Conservation (phyloP, 2,888 invertebrate species). For the Himalopsyche tibetana region DNA sequence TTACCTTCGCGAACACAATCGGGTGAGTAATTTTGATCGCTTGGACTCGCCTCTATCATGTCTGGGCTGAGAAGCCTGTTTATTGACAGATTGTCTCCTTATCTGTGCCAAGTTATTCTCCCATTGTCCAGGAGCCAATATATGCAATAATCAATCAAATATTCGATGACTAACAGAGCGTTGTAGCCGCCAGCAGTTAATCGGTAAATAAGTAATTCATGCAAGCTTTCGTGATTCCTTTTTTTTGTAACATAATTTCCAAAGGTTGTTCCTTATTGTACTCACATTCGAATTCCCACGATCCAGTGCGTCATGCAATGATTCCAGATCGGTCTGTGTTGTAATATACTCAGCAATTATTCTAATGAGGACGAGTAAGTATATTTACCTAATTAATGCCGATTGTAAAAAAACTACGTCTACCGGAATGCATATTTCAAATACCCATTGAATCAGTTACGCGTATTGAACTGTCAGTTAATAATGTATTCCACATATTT, state of each 20-base stretch:
- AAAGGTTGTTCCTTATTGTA: conserved; percentile 60
- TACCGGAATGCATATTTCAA: conserved; percentile 23
- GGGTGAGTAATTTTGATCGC: conserved; percentile 79
- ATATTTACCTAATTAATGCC: conserved; percentile 28
- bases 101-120: conserved; percentile 24
- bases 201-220: conserved; percentile 55
- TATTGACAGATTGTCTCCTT: conserved; percentile 58
- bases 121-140: conserved; percentile 1
- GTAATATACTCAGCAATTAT: conserved; percentile 4
- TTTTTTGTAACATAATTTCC: conserved; percentile 54
- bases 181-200: conserved; percentile 37
- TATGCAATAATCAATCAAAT: not conserved
- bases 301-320: conserved; percentile 70
- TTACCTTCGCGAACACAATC: conserved; percentile 88
- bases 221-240: conserved; percentile 52
- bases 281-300: conserved; percentile 70
- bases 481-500: not conserved
- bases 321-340: conserved; percentile 50
- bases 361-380: not conserved
- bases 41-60: conserved; percentile 60
- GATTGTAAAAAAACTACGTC: conserved; percentile 42
- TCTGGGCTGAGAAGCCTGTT: conserved; percentile 57
- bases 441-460: not conserved
- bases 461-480: not conserved
- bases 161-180: not conserved